phyloP scores from a whole-genome alignment of 2,797 vertebrate genomes.

The Pogoniulus pusillus region DNA sequence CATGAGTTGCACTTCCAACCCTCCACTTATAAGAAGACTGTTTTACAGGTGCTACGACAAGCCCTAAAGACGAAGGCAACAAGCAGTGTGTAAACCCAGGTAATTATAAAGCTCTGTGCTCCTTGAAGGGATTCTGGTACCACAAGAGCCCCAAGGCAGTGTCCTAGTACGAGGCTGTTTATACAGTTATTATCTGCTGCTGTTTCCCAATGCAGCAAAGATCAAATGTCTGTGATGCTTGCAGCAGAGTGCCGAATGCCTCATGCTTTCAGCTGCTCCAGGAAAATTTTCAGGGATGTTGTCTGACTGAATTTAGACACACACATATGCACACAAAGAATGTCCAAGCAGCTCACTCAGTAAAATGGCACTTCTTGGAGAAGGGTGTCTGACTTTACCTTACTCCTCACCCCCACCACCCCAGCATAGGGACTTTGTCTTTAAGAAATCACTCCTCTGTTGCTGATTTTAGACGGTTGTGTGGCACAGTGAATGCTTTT shows the following conservation, averaged over 20 bases:
- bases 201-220: background rate
- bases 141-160: background rate
- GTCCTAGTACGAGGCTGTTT: background rate
- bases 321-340: background rate
- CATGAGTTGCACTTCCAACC: background rate
- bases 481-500: background rate
- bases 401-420: background rate
- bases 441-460: background rate
- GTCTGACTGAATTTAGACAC: background rate
- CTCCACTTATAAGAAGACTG: background rate
- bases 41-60: background rate
- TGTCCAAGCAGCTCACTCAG: background rate
- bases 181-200: background rate
- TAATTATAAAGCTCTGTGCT: background rate
- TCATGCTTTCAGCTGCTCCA: background rate
- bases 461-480: background rate
- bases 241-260: background rate
- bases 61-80: background rate
- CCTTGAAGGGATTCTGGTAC: background rate
- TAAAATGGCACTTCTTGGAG: background rate
- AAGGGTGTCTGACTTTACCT: background rate
- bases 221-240: background rate
- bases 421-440: background rate
- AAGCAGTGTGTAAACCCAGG: background rate
- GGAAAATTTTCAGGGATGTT: background rate